Percentiles rank a stretch among this genome's conserved stretches.
Evolutionary conservation across 37 sponge, comb jelly and placozoan species (phyloP).

Genomic region (Aplysina aerophoba): DNA sequence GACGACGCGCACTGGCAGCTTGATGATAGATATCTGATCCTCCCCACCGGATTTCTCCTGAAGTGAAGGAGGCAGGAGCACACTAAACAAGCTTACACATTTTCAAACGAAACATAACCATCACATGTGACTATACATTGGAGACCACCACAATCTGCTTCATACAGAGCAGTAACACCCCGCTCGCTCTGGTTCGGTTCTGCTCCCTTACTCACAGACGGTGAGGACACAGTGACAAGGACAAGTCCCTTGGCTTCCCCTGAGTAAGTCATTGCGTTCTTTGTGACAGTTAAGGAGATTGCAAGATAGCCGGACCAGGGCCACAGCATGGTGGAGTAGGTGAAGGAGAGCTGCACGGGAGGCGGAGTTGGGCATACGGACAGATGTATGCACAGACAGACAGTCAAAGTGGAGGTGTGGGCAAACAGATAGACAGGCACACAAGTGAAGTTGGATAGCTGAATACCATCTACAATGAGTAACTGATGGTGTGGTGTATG

Average conservation of each 20-base stretch:
- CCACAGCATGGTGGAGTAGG: constrained; percentile 86
- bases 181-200: no score
- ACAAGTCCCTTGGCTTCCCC: constrained; percentile 82
- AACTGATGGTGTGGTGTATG: not conserved
- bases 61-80: not conserved
- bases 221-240: constrained; percentile 73
- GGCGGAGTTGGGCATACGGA: not conserved
- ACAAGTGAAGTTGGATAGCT: not conserved
- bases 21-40: constrained; percentile 60
- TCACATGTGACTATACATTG: not conserved
- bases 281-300: constrained; percentile 72
- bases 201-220: constrained; percentile 10
- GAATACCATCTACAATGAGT: not conserved
- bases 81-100: not conserved
- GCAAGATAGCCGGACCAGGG: constrained; percentile 99
- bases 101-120: not conserved
- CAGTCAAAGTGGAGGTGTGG: no score
- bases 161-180: no score
- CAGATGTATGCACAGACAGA: no score
- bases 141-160: not conserved
- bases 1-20: constrained; percentile 81
- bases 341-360: constrained; percentile 70
- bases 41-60: constrained; percentile 54
- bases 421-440: not conserved
- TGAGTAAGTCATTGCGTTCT: constrained; percentile 45